Evolutionary conservation across 2,113 vertebrate genomes (phyloP).

Genomic region (Ptilonorhynchus violaceus): DNA sequence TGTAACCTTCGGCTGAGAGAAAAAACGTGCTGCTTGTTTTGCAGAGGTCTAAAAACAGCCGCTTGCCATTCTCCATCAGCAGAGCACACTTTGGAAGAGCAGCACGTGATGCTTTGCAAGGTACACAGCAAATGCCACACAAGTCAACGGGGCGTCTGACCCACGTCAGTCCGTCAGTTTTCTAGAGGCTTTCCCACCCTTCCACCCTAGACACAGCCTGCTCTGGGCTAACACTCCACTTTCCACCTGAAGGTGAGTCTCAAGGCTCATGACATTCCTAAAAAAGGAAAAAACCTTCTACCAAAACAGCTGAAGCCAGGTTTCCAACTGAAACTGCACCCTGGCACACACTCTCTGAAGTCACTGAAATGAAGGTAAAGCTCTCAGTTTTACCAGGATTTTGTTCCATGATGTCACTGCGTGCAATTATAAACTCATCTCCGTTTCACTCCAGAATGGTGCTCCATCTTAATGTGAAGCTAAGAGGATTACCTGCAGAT

Average conservation of each 20-base stretch:
- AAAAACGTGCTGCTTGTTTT: neutral
- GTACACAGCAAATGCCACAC: fast-evolving
- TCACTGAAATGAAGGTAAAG: neutral
- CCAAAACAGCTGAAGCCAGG: neutral
- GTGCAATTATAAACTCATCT: neutral
- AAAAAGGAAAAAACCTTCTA: neutral
- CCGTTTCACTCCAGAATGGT: neutral
- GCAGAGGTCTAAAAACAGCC: neutral
- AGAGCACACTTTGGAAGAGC: neutral
- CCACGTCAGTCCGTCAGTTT: fast-evolving
- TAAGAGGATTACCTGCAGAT: neutral
- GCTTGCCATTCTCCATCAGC: neutral
- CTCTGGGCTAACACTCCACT: neutral
- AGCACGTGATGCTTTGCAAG: neutral
- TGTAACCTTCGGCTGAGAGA: neutral
- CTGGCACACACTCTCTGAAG: neutral
- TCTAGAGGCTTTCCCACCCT: neutral
- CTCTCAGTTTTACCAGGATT: neutral
- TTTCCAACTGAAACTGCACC: neutral
- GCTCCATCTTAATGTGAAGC: neutral
- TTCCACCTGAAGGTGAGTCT: neutral
- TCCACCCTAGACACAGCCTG: neutral
- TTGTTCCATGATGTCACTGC: neutral
- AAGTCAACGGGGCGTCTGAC: fast-evolving
- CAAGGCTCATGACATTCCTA: neutral